These are phyloP conservation scores for Opisthocomus hoazin DNA, from an alignment of 2,113 vertebrate genomes.

Conservation along the genomic window DNA sequence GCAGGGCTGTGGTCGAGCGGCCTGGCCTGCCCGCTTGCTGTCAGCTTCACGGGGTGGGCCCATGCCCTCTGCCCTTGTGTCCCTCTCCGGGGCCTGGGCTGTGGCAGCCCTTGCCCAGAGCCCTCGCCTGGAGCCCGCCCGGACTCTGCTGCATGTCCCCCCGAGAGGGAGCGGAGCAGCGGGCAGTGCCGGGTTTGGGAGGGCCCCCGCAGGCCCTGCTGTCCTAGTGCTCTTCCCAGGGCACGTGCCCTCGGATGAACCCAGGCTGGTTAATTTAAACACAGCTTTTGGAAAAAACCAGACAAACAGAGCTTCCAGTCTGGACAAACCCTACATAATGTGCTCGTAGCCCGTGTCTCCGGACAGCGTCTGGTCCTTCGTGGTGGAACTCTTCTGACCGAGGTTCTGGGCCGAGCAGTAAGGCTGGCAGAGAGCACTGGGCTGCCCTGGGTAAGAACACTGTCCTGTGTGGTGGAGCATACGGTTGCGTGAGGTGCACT, in stretches of 20 bases:
- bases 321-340: background rate
- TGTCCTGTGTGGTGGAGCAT: background rate
- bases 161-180: too few species aligned
- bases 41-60: background rate
- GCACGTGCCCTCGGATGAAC: background rate
- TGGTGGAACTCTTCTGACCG: background rate
- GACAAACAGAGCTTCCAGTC: background rate
- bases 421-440: background rate
- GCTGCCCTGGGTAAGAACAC: background rate
- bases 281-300: background rate
- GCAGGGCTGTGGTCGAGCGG: too few species aligned
- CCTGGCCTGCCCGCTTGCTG: background rate
- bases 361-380: background rate
- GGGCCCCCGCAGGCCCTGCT: background rate
- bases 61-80: background rate
- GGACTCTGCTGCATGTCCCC: too few species aligned
- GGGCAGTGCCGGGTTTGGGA: background rate
- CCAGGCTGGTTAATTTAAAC: background rate
- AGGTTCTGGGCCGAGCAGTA: background rate
- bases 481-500: background rate
- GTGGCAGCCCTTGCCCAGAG: background rate
- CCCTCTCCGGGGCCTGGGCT: too few species aligned
- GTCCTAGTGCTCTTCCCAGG: background rate
- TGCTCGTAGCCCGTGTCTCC: background rate
- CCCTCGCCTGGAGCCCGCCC: too few species aligned